A percentile compares a stretch with the other conserved stretches of the same genome.
phyloP scores from a whole-genome alignment of 2,113 vertebrate genomes.

The Hemibagrus wyckioides region DNA sequence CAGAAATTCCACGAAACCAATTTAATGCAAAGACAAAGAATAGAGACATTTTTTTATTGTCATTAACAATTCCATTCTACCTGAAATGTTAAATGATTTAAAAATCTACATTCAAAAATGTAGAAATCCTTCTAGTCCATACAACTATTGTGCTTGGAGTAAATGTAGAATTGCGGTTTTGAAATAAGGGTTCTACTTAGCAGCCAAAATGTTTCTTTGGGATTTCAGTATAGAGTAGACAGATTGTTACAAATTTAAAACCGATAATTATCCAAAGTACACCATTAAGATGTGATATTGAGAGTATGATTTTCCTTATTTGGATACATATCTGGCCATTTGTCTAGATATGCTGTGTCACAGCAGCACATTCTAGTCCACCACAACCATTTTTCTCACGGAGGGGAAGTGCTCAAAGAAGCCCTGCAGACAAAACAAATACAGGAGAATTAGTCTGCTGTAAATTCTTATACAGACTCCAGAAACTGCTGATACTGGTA shows the following conservation, averaged over 20 bases:
- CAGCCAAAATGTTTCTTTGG: not conserved
- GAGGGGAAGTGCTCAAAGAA: constrained; percentile 88
- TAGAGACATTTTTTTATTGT: not conserved
- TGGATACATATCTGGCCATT: not conserved
- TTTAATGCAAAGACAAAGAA: not conserved
- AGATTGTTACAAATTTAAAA: not conserved
- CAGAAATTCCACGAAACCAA: not conserved
- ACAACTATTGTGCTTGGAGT: not conserved
- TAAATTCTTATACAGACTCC: not conserved
- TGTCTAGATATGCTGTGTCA: not conserved
- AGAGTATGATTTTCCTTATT: not conserved
- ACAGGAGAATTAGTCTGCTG: not conserved
- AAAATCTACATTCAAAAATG: too few relatives aligned
- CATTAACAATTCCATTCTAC: not conserved
- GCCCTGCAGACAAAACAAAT: constrained; percentile 74
- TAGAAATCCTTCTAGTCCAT: not conserved
- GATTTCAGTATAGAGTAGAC: not conserved
- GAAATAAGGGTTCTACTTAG: not conserved
- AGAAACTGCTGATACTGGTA: not conserved
- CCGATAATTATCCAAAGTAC: not conserved
- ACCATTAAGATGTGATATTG: not conserved
- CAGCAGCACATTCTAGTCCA: constrained; percentile 69
- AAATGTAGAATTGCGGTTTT: not conserved
- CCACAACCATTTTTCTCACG: constrained; percentile 76
- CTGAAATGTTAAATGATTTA: not conserved